Conservation (phyloP, 2,888 invertebrate genomes). For the Seira ritae region DNA sequence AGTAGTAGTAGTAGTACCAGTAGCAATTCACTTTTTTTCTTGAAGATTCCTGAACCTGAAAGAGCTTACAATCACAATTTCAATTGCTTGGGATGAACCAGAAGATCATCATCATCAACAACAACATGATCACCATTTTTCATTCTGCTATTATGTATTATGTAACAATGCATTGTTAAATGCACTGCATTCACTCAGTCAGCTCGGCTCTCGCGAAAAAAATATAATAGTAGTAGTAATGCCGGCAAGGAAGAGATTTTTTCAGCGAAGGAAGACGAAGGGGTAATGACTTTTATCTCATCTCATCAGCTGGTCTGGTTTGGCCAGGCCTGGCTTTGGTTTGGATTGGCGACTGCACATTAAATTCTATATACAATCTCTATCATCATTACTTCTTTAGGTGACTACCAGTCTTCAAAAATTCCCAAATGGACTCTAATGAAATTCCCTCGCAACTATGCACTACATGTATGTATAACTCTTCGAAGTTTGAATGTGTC, state of each 20-base stretch:
- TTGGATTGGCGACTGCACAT: no score
- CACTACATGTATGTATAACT: no score
- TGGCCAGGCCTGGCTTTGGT: no score
- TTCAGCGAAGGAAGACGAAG: no score
- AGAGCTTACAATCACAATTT: neutral
- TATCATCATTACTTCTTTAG: no score
- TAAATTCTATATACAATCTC: no score
- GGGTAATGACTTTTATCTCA: neutral
- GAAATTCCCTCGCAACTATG: no score
- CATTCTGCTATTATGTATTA: neutral
- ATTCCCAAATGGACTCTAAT: no score
- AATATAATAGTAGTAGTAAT: no score
- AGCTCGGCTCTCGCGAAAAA: no score
- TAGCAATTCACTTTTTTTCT: neutral
- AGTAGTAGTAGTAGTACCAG: neutral
- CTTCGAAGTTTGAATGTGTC: no score
- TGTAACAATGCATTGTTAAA: neutral
- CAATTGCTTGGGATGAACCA: neutral
- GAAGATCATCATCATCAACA: neutral
- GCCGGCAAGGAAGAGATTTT: neutral
- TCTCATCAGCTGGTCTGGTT: neutral
- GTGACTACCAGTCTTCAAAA: neutral
- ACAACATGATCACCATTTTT: neutral
- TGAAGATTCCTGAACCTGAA: neutral
- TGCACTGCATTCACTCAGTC: neutral